A percentile compares a stretch with the other conserved stretches of the same genome.
Evolutionary conservation across 2,888 invertebrate genomes (phyloP).

Genomic region (Heliconius ismenius): DNA sequence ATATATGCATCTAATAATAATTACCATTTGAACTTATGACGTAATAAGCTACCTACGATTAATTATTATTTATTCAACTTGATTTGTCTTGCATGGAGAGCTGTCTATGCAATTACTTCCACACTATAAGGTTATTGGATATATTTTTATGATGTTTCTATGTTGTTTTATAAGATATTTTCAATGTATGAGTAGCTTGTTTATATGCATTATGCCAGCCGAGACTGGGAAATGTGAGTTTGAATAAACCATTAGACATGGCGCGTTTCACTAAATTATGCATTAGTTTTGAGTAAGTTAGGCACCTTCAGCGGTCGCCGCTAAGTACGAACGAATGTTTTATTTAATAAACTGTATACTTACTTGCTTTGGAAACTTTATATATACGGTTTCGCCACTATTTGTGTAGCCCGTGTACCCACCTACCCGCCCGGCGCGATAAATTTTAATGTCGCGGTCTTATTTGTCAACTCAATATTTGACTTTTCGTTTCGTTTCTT

Average conservation of each 20-base stretch:
- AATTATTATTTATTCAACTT: conserved; percentile 9
- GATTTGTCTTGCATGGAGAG: background rate
- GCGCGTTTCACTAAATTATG: conserved; percentile 77
- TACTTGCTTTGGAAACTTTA: conserved; percentile 54
- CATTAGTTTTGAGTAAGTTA: conserved; percentile 79
- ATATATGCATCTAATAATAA: background rate
- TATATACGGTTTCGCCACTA: conserved; percentile 56
- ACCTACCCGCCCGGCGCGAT: conserved; percentile 44
- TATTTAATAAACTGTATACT: conserved; percentile 75
- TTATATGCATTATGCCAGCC: conserved; percentile 70
- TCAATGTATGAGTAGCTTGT: conserved; percentile 45
- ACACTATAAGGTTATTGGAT: background rate
- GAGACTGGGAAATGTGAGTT: conserved; percentile 70
- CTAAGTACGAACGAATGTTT: conserved; percentile 71
- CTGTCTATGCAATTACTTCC: background rate
- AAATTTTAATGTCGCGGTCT: conserved; percentile 67
- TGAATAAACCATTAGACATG: conserved; percentile 77
- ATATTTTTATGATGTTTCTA: conserved; percentile 22
- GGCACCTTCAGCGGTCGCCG: conserved; percentile 66
- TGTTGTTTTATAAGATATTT: conserved; percentile 35
- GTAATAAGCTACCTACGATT: background rate
- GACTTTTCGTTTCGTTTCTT: conserved; percentile 56
- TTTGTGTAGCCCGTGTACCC: conserved; percentile 54
- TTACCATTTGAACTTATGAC: background rate
- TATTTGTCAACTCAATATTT: conserved; percentile 53